phyloP scores from a whole-genome alignment of 2,888 invertebrate species.

The Drosophila lutescens region DNA sequence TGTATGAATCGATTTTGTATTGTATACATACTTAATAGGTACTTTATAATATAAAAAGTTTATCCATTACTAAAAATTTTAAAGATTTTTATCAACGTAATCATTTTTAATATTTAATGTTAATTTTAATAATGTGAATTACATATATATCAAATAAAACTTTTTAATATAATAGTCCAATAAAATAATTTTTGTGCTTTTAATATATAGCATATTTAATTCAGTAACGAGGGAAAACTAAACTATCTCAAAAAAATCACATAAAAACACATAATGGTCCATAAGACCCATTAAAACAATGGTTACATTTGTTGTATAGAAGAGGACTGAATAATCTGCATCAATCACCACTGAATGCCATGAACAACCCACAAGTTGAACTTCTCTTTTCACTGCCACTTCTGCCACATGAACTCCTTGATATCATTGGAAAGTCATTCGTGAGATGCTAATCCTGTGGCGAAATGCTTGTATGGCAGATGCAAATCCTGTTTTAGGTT shows the following conservation, averaged over 20 bases:
- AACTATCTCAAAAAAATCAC: background rate
- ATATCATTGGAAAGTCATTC: constrained; percentile 38
- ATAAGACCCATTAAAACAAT: background rate
- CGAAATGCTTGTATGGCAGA: constrained; percentile 25
- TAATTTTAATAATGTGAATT: too few relatives aligned
- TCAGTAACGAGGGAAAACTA: background rate
- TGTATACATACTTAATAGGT: too few relatives aligned
- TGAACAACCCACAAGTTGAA: constrained; percentile 14
- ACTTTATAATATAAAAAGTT: too few relatives aligned
- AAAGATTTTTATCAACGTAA: too few relatives aligned
- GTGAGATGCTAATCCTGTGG: constrained; percentile 39
- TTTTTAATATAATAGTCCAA: too few relatives aligned
- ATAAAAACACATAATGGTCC: background rate
- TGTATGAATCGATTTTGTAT: too few relatives aligned
- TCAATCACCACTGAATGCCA: constrained; percentile 17
- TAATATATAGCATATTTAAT: background rate
- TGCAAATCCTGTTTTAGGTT: constrained; percentile 36
- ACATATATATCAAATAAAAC: too few relatives aligned
- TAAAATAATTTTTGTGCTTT: too few relatives aligned
- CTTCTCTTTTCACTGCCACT: constrained; percentile 14
- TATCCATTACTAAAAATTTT: too few relatives aligned
- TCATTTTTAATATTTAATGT: too few relatives aligned
- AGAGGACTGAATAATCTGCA: constrained; percentile 21
- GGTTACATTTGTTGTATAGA: background rate
- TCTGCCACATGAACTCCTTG: constrained; percentile 8